Evolutionary conservation across 2,888 invertebrate species (phyloP).

Genomic region (Calliphora vomitoria): DNA sequence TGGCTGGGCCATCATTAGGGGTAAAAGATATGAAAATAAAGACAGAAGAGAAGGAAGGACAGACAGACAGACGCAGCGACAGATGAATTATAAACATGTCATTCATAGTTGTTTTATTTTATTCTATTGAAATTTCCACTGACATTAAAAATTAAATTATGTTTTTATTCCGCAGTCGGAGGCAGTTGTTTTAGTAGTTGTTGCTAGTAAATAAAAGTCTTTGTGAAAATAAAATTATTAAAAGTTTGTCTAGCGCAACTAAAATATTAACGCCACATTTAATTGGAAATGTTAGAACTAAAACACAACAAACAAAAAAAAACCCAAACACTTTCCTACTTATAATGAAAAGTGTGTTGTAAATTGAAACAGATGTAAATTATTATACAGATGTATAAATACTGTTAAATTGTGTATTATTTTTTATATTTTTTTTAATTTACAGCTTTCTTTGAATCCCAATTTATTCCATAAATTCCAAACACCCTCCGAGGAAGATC

Average conservation of each 20-base stretch:
- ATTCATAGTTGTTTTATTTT: constrained; percentile 42
- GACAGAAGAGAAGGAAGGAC: constrained; percentile 5
- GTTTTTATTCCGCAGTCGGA: constrained; percentile 30
- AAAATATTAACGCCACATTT: constrained; percentile 61
- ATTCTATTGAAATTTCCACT: constrained; percentile 54
- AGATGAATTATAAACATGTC: constrained; percentile 66
- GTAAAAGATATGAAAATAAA: constrained; percentile 27
- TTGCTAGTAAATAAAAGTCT: background rate
- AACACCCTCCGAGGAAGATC: constrained; percentile 49
- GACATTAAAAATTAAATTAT: constrained; percentile 55
- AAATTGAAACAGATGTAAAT: background rate
- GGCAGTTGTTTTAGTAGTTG: constrained; percentile 3
- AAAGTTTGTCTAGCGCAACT: constrained; percentile 44
- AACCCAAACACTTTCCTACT: background rate
- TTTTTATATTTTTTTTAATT: constrained; percentile 13
- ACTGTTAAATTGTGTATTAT: background rate
- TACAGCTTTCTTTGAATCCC: constrained; percentile 63
- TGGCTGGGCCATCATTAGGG: constrained; percentile 22
- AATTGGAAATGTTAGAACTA: constrained; percentile 51
- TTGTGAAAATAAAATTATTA: constrained; percentile 56
- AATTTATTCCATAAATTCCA: constrained; percentile 67
- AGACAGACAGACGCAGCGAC: constrained; percentile 24
- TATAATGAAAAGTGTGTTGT: constrained; percentile 14
- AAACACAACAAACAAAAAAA: background rate
- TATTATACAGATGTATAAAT: background rate